phyloP scores from a whole-genome alignment of 2,113 vertebrate species.

The Uropsilus gracilis region DNA sequence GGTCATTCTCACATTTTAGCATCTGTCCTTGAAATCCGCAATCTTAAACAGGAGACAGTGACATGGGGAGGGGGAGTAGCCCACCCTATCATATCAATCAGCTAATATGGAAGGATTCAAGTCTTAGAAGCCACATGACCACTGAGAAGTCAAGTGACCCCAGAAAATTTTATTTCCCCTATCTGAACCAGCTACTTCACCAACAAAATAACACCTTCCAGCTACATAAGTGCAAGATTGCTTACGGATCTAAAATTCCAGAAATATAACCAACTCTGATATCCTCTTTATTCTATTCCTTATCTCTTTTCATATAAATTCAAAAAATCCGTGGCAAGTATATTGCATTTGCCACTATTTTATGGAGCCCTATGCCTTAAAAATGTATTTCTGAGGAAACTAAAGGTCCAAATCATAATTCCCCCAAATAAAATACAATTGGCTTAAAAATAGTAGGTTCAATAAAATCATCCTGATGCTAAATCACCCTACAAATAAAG shows the following conservation, averaged over 20 bases:
- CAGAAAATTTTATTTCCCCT: background rate
- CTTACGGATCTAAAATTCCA: background rate
- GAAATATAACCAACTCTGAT: background rate
- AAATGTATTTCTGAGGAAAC: background rate
- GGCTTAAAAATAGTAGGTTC: conserved; percentile 37
- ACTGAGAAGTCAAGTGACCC: background rate
- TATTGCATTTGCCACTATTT: background rate
- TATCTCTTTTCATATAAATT: background rate
- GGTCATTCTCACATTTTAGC: no score
- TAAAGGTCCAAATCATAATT: background rate
- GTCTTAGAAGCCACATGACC: accelerated
- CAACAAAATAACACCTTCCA: background rate
- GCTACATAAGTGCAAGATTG: background rate
- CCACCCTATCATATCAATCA: accelerated
- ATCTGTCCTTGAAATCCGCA: no score
- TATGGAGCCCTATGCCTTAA: background rate
- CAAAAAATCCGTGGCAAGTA: background rate
- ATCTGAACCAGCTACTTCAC: background rate
- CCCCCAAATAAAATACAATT: background rate
- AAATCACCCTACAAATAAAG: conserved; percentile 63
- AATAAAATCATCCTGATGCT: background rate
- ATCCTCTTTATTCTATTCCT: background rate
- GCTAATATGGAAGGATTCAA: background rate
- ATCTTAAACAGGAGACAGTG: no score
- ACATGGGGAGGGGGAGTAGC: no score